Evolutionary conservation across 2,113 vertebrate genomes (phyloP), one percentile per base, ranked within the genome.

Genomic region (Mugil cephalus): DNA sequence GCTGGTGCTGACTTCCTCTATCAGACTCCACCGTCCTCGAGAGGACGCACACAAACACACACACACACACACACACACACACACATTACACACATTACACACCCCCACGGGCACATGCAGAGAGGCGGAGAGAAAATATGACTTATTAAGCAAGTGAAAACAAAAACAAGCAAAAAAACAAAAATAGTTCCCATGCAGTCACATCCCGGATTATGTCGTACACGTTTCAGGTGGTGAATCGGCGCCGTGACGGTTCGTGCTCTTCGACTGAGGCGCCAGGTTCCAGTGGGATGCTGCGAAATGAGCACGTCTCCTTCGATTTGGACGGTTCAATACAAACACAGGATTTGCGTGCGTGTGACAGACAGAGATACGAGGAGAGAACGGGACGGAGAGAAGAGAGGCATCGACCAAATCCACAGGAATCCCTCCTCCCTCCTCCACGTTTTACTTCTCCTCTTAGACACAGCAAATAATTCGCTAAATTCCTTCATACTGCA

Each of bases 1-100:
- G 86, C 74, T 83, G 67, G 67, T 85, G 60, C 60, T 87, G 85
- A 90, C 81, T 87, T 81, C 83, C 88, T 62, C 66, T 80, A 81
- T 89, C 82, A 75, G 83, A 87, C 88, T 83, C 76, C 60, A 50
- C 73, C 68, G 78, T 80, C 74, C 86, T 72, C 14, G 55, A 47
- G 56, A 70, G 17, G 24, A 54, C 36, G 63, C 45, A 60, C 77
- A 67, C 50, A 64, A 46, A 62, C 14, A 39, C 42, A 62, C 34
- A 53, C 46, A 18, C 17, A 53, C 53, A 69, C 51, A 59, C 59
- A 59, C 18, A n/a, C n/a, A n/a, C n/a, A n/a, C n/a, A n/a, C n/a
- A n/a, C n/a, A n/a, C n/a, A n/a, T n/a, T n/a, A n/a, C n/a, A n/a
- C 65, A 38, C 48, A 42, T 10, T 30, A 53, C 51, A 45, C 42